Evolutionary conservation across 2,888 invertebrate species (phyloP).

Genomic region (Imbricaverruca yamaguchii): DNA sequence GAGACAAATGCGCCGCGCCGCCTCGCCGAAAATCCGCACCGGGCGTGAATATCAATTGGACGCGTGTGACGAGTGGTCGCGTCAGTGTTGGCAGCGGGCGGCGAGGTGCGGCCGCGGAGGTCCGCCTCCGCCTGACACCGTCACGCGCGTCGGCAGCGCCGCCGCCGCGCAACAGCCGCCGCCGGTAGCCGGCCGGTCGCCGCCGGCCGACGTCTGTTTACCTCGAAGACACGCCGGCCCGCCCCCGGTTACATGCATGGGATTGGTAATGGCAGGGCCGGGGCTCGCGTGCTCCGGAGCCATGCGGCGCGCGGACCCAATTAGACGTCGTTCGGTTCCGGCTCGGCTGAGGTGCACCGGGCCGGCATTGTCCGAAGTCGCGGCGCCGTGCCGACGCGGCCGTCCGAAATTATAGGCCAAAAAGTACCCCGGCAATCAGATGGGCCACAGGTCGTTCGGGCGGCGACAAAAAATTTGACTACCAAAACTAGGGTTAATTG

Average conservation of each 20-base stretch:
- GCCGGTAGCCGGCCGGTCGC: constrained; percentile 1
- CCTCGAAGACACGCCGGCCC: constrained; percentile 9
- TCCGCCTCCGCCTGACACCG: no score
- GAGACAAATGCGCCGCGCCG: not conserved
- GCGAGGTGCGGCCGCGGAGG: no score
- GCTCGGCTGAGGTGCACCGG: not conserved
- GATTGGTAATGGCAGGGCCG: not conserved
- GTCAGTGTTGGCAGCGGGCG: not conserved
- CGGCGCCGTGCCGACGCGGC: not conserved
- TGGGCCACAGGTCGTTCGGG: not conserved
- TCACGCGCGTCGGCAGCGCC: not conserved
- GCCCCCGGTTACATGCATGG: constrained; percentile 4
- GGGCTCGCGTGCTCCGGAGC: not conserved
- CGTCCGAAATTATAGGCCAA: not conserved
- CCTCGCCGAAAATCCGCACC: not conserved
- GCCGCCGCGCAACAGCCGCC: not conserved
- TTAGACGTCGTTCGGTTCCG: not conserved
- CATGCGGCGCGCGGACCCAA: not conserved
- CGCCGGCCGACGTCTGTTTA: constrained; percentile 1
- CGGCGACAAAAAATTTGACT: not conserved
- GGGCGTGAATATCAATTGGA: constrained; percentile 6
- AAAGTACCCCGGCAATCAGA: not conserved
- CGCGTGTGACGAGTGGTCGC: not conserved
- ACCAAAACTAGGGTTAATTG: constrained; percentile 1
- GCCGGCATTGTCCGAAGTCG: not conserved